These are phyloP conservation scores for Cranoglanis bouderius DNA, from an alignment of 2,113 vertebrate species.

Conservation along the genomic window DNA sequence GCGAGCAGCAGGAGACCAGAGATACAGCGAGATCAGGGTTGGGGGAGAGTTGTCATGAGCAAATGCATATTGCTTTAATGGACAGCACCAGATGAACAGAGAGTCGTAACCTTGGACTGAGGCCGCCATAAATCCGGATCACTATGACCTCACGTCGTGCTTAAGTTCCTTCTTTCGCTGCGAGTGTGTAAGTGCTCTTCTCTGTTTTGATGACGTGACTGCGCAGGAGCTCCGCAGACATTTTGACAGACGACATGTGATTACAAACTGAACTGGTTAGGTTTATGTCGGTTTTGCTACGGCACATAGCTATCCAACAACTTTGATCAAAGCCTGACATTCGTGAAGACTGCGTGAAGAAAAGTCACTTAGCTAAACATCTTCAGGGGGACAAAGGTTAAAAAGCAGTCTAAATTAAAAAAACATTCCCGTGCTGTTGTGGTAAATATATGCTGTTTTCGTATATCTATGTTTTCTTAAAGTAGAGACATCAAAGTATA, in stretches of 20 bases:
- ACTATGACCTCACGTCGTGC: constrained; percentile 41
- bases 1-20: constrained; percentile 66
- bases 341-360: not conserved
- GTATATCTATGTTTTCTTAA: not conserved
- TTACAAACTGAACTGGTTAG: not conserved
- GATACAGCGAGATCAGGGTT: constrained; percentile 53
- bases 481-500: not conserved
- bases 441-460: not conserved
- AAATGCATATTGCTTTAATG: constrained; percentile 44
- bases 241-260: not conserved
- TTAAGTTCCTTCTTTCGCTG: constrained; percentile 18
- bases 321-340: not conserved
- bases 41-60: not conserved
- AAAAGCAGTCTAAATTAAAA: not conserved
- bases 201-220: not conserved
- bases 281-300: not conserved
- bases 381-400: not conserved
- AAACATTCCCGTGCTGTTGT: not conserved
- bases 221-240: not conserved
- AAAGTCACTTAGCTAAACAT: not conserved
- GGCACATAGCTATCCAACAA: not conserved
- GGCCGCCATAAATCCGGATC: constrained; percentile 16
- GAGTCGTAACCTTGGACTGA: constrained; percentile 44
- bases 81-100: constrained; percentile 38
- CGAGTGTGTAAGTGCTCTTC: not conserved